These are phyloP conservation scores for Acanthiza pusilla DNA, from an alignment of 2,797 vertebrate species.

Conservation along the genomic window DNA sequence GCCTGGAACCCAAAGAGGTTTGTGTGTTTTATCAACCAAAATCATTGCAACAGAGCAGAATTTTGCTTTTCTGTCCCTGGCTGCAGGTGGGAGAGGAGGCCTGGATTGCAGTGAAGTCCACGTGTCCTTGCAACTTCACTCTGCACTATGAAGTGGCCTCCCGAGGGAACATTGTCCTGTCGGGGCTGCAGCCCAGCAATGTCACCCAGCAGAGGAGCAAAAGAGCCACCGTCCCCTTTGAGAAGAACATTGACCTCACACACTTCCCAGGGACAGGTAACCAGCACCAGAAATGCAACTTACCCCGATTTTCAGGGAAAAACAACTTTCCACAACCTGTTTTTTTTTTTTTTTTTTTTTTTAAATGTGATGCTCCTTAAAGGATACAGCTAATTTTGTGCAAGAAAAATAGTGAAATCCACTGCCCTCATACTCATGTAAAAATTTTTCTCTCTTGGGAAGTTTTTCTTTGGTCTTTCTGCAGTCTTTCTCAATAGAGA, in stretches of 20 bases:
- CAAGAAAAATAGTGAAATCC: not conserved
- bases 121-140: conserved; percentile 91
- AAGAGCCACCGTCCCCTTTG: conserved; percentile 73
- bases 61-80: not conserved
- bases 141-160: conserved; percentile 89
- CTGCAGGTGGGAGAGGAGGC: conserved; percentile 87
- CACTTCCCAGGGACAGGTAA: conserved; percentile 38
- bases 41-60: not conserved
- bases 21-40: not conserved
- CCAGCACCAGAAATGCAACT: not conserved
- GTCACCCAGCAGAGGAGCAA: conserved; percentile 76
- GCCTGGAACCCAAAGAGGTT: not conserved
- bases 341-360: not conserved
- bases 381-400: not conserved
- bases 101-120: conserved; percentile 84
- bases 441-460: not conserved
- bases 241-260: conserved; percentile 74
- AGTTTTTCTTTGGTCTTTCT: not conserved
- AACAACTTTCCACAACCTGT: not conserved
- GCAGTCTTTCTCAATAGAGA: not conserved
- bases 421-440: not conserved
- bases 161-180: conserved; percentile 88
- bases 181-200: conserved; percentile 79
- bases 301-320: accelerated
- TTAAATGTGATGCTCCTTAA: not conserved